A percentile compares a stretch with the other conserved stretches of the same genome.
Evolutionary conservation across 2,113 vertebrate genomes (phyloP).

Genomic region (Lasiurus cinereus): DNA sequence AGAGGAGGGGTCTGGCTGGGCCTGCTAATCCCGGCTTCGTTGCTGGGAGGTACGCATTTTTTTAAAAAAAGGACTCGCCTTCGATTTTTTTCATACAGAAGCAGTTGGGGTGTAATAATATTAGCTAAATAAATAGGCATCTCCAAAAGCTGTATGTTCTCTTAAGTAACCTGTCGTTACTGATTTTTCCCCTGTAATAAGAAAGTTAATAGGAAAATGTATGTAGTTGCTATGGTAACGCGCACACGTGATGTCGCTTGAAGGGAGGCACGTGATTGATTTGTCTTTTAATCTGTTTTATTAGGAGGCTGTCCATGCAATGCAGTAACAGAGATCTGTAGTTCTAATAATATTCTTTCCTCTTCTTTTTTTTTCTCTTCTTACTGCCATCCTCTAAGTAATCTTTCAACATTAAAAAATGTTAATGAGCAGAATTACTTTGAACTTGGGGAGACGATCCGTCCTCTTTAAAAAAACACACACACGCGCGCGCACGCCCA

Average conservation of each 20-base stretch:
- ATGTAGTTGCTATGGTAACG: conserved; percentile 88
- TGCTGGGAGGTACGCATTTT: not conserved
- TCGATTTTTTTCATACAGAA: conserved; percentile 78
- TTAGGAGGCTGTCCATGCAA: conserved; percentile 75
- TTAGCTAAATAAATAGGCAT: conserved; percentile 82
- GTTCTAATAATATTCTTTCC: conserved; percentile 67
- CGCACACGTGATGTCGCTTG: conserved; percentile 76
- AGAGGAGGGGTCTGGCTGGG: conserved; percentile 30
- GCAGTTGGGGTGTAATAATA: conserved; percentile 81
- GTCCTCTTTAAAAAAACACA: conserved; percentile 35
- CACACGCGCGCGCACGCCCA: not conserved
- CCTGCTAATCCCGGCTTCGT: conserved; percentile 57
- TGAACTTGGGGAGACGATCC: not conserved
- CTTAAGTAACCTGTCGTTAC: conserved; percentile 85
- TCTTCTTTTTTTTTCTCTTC: not conserved
- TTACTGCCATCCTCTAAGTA: conserved; percentile 79
- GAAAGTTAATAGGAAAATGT: conserved; percentile 87
- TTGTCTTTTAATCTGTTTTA: conserved; percentile 87
- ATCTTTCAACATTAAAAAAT: conserved; percentile 73
- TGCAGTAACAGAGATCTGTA: conserved; percentile 64
- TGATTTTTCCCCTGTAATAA: conserved; percentile 85
- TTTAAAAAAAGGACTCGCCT: conserved; percentile 47
- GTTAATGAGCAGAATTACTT: conserved; percentile 79
- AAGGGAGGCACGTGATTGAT: conserved; percentile 85
- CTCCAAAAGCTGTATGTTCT: conserved; percentile 84